Evolutionary conservation across 2,113 vertebrate genomes (phyloP), one percentile per base, ranked within the genome.

Genomic region (Anarrhichthys ocellatus): DNA sequence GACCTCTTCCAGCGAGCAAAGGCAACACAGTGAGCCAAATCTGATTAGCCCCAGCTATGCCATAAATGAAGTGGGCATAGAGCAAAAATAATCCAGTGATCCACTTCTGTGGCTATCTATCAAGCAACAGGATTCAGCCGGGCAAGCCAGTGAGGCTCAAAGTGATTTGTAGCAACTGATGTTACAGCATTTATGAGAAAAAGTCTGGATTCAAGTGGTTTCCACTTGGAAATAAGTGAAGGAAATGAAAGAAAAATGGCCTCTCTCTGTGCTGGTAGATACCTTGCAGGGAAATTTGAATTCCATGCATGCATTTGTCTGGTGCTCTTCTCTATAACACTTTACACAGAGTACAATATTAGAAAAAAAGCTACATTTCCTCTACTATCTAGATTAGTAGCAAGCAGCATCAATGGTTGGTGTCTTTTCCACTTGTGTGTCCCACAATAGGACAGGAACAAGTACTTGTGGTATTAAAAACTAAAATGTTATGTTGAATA

Each of bases 11-110:
- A 92, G 69, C 54, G 61, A 82, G 80, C 70, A 73, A 0, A 29
- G 18, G 87, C 85, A 79, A 80, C 63, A 56, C 77, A 50, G 85
- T n/a, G 11, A 81, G 69, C 22, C 58, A 89, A 93, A 92, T 90
- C 79, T 94, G 86, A 94, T 92, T 92, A 92, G 86, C 50, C 61
- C 61, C 89, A 85, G 89, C 81, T 80, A 92, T 89, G 83, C 89
- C 67, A 88, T 87, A 90, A 89, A 92, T 93, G 72, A 87, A 90
- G 70, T 69, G 72, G 82, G 50, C 75, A 89, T 88, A 82, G 13
- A 84, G 78, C 64, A 88, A 89, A 89, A 82, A 88, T 84, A 85
- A 90, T 90, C 72, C 78, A 72, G 59, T 44, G 79, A 90, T 78
- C 87, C 80, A 73, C 67, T 78, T 80, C 44, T 78, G 65, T 36